Evolutionary conservation across 2,113 vertebrate species (phyloP).

Genomic region (Acrocephalus arundinaceus): DNA sequence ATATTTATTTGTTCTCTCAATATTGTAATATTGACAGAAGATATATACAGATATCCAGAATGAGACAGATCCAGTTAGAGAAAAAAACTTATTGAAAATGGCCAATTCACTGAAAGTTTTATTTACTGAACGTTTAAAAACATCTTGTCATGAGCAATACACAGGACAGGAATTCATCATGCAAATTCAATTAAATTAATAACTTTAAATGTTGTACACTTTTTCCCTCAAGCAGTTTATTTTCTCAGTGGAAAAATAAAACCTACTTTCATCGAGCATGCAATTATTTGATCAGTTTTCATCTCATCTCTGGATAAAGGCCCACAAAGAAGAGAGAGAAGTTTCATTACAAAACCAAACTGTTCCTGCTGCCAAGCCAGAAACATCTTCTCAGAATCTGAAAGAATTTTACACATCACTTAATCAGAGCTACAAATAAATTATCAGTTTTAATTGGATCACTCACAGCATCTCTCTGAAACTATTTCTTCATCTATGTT

Average conservation of each 20-base stretch:
- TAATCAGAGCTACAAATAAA: not conserved
- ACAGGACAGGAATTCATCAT: not conserved
- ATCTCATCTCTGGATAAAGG: not conserved
- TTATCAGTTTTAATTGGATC: not conserved
- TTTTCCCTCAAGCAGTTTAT: not conserved
- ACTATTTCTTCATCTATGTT: not conserved
- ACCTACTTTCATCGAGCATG: not conserved
- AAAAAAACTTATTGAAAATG: not conserved
- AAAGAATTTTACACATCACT: not conserved
- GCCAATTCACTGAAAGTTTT: not conserved
- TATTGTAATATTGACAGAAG: not conserved
- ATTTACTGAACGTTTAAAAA: not conserved
- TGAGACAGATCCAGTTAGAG: not conserved
- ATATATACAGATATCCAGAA: not conserved
- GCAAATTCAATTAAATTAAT: not conserved
- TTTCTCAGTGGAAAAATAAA: conserved; percentile 30
- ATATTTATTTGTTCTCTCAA: not conserved
- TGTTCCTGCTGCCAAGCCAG: no score
- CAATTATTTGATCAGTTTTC: not conserved
- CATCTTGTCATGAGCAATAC: not conserved
- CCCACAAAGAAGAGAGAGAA: not conserved
- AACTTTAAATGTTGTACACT: not conserved
- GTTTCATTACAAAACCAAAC: not conserved
- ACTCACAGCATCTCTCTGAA: not conserved
- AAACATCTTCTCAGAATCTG: not conserved